These are phyloP conservation scores for Centropus unirufus DNA, from an alignment of 2,113 vertebrate species.

Conservation along the genomic window DNA sequence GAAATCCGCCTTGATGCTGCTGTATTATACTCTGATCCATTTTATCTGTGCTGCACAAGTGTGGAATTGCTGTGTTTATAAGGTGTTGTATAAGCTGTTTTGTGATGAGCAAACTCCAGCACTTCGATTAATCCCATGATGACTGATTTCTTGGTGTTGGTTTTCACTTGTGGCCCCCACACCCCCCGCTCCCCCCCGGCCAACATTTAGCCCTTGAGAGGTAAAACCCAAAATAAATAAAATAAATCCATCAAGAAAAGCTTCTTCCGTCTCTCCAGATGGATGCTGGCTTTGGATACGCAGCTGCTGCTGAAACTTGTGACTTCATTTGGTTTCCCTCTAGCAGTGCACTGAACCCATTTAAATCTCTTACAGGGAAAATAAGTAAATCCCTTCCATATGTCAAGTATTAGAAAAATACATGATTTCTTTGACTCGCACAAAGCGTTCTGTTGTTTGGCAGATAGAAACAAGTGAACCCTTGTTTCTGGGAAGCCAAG, in stretches of 20 bases:
- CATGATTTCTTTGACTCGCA: not conserved
- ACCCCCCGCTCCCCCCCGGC: no score
- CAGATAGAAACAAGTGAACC: conserved; percentile 31
- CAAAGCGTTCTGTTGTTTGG: conserved; percentile 27
- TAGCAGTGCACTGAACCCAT: not conserved
- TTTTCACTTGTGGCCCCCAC: rapidly evolving
- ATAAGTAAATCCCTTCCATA: conserved; percentile 49
- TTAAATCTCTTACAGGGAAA: not conserved
- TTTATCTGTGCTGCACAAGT: rapidly evolving
- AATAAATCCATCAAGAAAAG: not conserved
- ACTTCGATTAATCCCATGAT: not conserved
- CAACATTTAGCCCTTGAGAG: not conserved
- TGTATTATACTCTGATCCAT: not conserved
- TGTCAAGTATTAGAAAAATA: not conserved
- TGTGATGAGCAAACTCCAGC: not conserved
- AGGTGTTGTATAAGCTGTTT: not conserved
- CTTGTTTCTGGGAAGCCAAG: conserved; percentile 33
- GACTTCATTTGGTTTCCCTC: conserved; percentile 3
- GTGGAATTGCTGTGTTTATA: not conserved
- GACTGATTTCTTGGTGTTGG: not conserved
- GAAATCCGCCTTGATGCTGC: not conserved
- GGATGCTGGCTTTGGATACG: not conserved
- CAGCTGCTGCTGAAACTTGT: not conserved
- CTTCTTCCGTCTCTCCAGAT: not conserved
- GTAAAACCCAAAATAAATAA: not conserved